These are phyloP conservation scores for Balearica regulorum DNA, from an alignment of 2,797 vertebrate genomes.

Conservation along the genomic window DNA sequence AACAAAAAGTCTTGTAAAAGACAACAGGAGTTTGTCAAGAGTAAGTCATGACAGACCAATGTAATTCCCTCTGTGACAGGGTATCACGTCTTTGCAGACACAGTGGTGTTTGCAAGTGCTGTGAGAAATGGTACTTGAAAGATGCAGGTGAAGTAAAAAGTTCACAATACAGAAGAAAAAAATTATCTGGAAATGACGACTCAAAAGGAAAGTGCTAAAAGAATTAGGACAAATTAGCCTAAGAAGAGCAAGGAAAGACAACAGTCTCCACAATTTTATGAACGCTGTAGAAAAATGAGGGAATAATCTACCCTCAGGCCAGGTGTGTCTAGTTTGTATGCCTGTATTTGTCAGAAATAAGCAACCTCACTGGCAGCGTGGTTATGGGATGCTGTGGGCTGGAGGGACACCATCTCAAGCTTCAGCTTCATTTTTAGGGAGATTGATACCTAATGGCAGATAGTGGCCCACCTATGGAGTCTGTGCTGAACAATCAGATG, in stretches of 20 bases:
- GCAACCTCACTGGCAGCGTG: too few species aligned
- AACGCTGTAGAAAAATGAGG: neutral
- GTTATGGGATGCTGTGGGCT: neutral
- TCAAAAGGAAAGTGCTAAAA: neutral
- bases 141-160: neutral
- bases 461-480: too few species aligned
- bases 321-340: fast-evolving
- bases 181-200: neutral
- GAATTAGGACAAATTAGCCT: neutral
- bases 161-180: neutral
- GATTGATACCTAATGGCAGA: neutral
- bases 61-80: neutral
- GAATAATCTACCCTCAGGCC: neutral
- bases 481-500: neutral
- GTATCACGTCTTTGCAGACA: neutral
- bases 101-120: neutral
- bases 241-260: neutral
- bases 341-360: neutral
- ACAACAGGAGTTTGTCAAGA: neutral
- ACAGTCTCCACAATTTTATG: neutral
- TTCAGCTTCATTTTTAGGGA: neutral
- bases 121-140: neutral
- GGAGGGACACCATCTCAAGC: neutral
- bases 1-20: neutral
- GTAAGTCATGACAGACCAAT: neutral